Base-by-base conservation (phyloP, 2,113 vertebrate genomes). In the Nanger granti region DNA sequence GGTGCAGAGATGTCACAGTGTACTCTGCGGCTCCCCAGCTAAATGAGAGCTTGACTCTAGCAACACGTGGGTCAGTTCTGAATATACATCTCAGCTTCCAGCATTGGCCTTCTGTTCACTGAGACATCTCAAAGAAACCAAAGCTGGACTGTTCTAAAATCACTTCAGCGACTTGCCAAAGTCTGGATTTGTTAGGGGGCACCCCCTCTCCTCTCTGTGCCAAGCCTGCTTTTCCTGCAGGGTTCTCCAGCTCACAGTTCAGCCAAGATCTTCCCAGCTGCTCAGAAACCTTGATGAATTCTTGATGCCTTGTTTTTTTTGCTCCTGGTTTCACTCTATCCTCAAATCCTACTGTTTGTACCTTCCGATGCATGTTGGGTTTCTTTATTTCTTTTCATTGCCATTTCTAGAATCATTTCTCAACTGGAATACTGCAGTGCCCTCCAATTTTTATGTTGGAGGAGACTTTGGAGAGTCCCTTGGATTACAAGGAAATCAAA, bases 41-140 rank as follows among this genome's bases (percentile, higher is more conserved):
- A 94, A 96, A 98, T 73, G 49, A 96, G 97, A 84, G 86, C 84
- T 85, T 97, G 82, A 60, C 62, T 95, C 47, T 18, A 66, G 93
- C 93, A 97, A 83, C 52, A 55, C n/a, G 69, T 64, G 82, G 94
- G 96, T 95, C 90, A 92, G 60, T 91, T 96, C 97, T 91, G 44
- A 91, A 96, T 97, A 89, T 69, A 60, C 49, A 57, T 93, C 83
- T 97, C 83, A 86, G 94, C 95, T 89, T 94, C 89, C 80, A 94
- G 79, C 52, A 41, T 59, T 97, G 91, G 73, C 88, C 73, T 96
- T 96, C 44, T 95, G 44, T 95, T 98, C 12, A 86, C 8, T 92
- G 87, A 93, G 62, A 73, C 5, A 94, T 55, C 79, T 91, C 80
- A 87, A 91, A 94, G 91, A 96, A 96, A 93, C 92, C 62, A 90